These are phyloP conservation scores for Melanotaenia trifasciata DNA, from an alignment of 2,797 vertebrate genomes.

Conservation along the genomic window DNA sequence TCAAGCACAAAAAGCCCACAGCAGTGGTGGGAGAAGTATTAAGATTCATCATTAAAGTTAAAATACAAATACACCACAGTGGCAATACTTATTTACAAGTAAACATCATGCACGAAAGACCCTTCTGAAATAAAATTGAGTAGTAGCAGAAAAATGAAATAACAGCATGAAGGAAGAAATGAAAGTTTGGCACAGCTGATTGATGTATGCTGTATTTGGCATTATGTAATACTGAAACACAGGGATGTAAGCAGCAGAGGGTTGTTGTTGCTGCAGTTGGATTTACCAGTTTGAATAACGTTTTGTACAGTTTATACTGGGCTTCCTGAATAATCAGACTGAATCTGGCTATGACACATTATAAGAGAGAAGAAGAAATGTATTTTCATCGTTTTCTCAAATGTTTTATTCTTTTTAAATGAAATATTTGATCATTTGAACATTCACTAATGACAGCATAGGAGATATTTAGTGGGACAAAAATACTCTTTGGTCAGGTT, in stretches of 20 bases:
- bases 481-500: background rate
- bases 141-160: background rate
- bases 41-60: background rate
- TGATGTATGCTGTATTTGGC: background rate
- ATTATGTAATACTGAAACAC: background rate
- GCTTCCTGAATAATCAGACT: background rate
- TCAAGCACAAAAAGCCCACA: background rate
- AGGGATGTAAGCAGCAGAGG: background rate
- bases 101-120: background rate
- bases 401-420: background rate
- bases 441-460: background rate
- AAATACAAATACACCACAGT: background rate
- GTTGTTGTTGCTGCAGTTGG: background rate
- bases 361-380: background rate
- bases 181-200: background rate
- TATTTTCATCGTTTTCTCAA: background rate
- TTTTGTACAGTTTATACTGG: background rate
- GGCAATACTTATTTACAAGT: background rate
- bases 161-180: background rate
- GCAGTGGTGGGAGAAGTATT: background rate
- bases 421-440: background rate
- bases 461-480: background rate
- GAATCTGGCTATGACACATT: background rate
- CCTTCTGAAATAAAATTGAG: background rate
- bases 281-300: too few species aligned